phyloP scores from a whole-genome alignment of 1,140 invertebrate species.

The Atta cephalotes region DNA sequence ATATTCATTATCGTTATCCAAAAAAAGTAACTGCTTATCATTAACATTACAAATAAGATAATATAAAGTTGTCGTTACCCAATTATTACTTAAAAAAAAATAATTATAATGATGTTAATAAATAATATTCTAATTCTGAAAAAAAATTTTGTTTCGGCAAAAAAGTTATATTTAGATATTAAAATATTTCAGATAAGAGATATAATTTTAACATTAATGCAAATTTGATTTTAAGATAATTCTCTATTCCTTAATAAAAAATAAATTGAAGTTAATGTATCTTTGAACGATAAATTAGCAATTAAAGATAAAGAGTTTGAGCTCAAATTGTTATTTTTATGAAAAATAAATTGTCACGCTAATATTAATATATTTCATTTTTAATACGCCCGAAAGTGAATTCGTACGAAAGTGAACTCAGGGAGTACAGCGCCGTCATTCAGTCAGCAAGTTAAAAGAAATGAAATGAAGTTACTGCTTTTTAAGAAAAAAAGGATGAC shows the following conservation, averaged over 20 bases:
- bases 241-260: background rate
- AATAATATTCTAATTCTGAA: too few relatives aligned
- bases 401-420: background rate
- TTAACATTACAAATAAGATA: too few relatives aligned
- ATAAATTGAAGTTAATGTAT: too few relatives aligned
- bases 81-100: too few relatives aligned
- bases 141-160: background rate
- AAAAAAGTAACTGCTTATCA: too few relatives aligned
- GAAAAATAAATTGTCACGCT: background rate
- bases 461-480: too few relatives aligned
- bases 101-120: too few relatives aligned
- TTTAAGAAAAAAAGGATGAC: too few relatives aligned
- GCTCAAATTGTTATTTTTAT: background rate
- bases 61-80: too few relatives aligned
- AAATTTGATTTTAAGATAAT: background rate
- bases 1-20: too few relatives aligned
- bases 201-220: background rate
- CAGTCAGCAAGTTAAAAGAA: too few relatives aligned
- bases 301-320: background rate
- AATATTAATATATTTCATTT: background rate
- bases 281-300: background rate
- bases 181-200: background rate
- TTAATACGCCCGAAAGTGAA: background rate
- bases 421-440: background rate
- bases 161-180: conserved; percentile 4